Conservation (phyloP, 2,888 invertebrate genomes). For the Onchidella celtica region DNA sequence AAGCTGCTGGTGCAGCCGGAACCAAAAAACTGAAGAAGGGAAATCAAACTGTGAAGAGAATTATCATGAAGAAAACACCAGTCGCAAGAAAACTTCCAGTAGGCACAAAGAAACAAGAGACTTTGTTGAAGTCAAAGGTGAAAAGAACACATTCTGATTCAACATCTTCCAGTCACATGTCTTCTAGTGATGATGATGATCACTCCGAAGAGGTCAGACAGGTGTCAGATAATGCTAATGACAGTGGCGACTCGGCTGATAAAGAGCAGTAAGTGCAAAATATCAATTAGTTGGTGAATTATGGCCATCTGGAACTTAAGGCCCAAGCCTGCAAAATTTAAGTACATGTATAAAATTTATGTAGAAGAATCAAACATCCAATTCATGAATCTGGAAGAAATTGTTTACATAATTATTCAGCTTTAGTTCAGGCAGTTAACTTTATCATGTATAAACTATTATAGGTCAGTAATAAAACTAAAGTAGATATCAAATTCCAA, state of each 20-base stretch:
- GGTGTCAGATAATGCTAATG: background rate
- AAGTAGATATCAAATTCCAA: too few relatives aligned
- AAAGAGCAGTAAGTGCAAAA: constrained; percentile 13
- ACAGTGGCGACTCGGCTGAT: background rate
- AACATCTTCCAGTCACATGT: background rate
- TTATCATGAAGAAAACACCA: background rate
- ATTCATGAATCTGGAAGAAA: too few relatives aligned
- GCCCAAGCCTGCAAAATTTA: too few relatives aligned
- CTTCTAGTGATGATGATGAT: constrained; percentile 10
- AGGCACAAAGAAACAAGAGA: constrained; percentile 5
- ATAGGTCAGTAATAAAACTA: too few relatives aligned
- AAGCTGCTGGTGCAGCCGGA: background rate
- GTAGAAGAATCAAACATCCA: too few relatives aligned
- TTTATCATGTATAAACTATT: too few relatives aligned
- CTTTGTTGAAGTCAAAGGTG: background rate
- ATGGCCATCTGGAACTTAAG: too few relatives aligned
- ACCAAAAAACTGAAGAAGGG: background rate
- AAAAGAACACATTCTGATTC: background rate
- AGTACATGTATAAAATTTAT: too few relatives aligned
- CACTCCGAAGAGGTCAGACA: background rate
- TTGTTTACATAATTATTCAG: too few relatives aligned
- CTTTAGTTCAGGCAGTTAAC: too few relatives aligned
- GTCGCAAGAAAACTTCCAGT: constrained; percentile 10
- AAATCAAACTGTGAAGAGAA: background rate
- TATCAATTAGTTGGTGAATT: too few relatives aligned